These are phyloP conservation scores for Adelosebastes latens DNA, from an alignment of 2,797 vertebrate genomes.

Conservation along the genomic window DNA sequence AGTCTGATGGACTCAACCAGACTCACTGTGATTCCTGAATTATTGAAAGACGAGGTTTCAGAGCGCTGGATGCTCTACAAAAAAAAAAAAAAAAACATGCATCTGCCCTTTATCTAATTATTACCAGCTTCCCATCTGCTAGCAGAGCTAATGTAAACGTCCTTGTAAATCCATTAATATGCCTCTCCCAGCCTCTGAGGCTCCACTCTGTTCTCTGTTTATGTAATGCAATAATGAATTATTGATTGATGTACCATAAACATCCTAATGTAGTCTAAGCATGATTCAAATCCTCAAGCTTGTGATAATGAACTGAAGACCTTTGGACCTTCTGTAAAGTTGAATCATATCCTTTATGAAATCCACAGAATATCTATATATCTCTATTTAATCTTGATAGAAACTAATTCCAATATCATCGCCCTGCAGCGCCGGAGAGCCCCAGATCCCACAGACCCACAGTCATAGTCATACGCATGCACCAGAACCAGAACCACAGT, in stretches of 20 bases:
- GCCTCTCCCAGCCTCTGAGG: constrained; percentile 29
- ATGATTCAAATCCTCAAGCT: constrained; percentile 10
- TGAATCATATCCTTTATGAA: not conserved
- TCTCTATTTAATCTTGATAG: not conserved
- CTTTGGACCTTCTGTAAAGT: not conserved
- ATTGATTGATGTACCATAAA: constrained; percentile 62
- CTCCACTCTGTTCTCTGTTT: constrained; percentile 44
- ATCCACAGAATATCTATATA: not conserved
- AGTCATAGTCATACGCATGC: no score
- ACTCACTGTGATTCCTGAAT: constrained; percentile 59
- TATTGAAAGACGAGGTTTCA: constrained; percentile 55
- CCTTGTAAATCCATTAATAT: constrained; percentile 62
- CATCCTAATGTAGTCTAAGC: constrained; percentile 37
- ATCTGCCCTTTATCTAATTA: constrained; percentile 44
- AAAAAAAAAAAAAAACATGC: not conserved
- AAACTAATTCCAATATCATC: not conserved
- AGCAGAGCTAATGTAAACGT: constrained; percentile 45
- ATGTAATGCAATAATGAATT: constrained; percentile 66
- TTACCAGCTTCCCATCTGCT: constrained; percentile 59
- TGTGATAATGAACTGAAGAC: constrained; percentile 5
- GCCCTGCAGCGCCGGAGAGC: no score
- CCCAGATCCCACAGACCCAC: no score
- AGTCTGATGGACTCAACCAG: constrained; percentile 49
- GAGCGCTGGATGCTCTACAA: constrained; percentile 23
- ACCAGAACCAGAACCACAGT: no score